Conservation (phyloP, 1,140 invertebrate species). For the Nasonia giraulti region DNA sequence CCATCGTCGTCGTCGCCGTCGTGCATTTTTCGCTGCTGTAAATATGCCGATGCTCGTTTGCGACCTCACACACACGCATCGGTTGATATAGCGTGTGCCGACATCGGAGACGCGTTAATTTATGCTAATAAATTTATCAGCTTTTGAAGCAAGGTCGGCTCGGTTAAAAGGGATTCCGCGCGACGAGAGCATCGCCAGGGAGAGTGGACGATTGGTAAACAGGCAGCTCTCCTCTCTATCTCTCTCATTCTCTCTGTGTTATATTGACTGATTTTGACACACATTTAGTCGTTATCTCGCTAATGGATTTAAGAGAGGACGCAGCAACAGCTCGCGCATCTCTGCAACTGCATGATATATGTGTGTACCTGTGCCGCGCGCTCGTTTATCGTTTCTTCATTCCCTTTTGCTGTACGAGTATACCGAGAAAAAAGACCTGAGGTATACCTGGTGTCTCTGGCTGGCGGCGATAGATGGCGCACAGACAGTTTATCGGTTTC, state of each 20-base stretch:
- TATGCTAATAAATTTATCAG: slow-evolving; percentile 38
- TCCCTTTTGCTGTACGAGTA: too few species aligned
- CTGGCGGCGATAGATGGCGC: too few species aligned
- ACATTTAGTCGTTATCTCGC: neutral
- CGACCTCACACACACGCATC: too few species aligned
- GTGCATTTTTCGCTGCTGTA: neutral
- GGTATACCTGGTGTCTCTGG: too few species aligned
- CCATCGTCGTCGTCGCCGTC: too few species aligned
- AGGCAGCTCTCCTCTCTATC: neutral
- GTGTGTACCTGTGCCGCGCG: too few species aligned
- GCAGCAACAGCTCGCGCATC: too few species aligned
- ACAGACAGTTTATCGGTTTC: too few species aligned
- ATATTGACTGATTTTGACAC: slow-evolving; percentile 35
- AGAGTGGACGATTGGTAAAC: slow-evolving; percentile 19
- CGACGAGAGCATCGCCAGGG: neutral
- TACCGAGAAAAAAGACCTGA: too few species aligned
- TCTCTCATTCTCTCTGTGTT: neutral
- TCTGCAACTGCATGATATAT: too few species aligned
- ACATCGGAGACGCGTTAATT: slow-evolving; percentile 19
- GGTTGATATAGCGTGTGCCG: neutral
- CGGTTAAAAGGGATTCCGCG: neutral
- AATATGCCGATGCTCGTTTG: too few species aligned
- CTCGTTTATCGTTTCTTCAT: too few species aligned
- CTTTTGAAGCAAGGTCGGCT: neutral
- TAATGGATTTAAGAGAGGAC: neutral